Evolutionary conservation across 2,797 vertebrate genomes (phyloP).

Genomic region (Lagocephalus sceleratus): DNA sequence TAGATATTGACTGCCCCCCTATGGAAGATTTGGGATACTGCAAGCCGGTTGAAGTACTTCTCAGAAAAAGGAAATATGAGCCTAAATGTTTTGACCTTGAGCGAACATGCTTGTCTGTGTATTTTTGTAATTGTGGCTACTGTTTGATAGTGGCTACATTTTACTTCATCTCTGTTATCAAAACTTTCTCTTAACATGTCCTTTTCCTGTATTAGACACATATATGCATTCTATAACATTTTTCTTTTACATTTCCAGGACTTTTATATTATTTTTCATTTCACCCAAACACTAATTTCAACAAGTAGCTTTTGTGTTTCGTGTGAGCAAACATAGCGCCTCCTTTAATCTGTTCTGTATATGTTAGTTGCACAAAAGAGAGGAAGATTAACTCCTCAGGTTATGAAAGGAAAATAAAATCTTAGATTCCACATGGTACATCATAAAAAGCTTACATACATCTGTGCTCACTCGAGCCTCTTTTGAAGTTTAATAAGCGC

Average conservation of each 20-base stretch:
- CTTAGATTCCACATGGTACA: constrained; percentile 14
- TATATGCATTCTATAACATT: no score
- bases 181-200: not conserved
- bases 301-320: constrained; percentile 22
- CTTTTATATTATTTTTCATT: no score
- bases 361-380: constrained; percentile 35
- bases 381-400: constrained; percentile 22
- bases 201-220: no score
- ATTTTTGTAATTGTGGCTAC: not conserved
- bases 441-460: constrained; percentile 39
- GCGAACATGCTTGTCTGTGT: not conserved
- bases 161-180: not conserved
- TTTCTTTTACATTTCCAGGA: no score
- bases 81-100: not conserved
- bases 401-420: constrained; percentile 40
- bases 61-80: not conserved
- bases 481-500: constrained; percentile 40
- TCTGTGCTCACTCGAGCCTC: constrained; percentile 28
- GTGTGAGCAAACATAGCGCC: constrained; percentile 14
- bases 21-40: constrained; percentile 34
- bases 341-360: constrained; percentile 53
- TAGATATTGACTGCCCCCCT: constrained; percentile 42
- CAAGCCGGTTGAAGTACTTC: not conserved
- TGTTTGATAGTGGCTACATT: not conserved
- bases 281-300: constrained; percentile 25